A percentile compares a stretch with the other conserved stretches of the same genome.
phyloP scores from a whole-genome alignment of 2,888 invertebrate genomes.

The Drosophila mimica region DNA sequence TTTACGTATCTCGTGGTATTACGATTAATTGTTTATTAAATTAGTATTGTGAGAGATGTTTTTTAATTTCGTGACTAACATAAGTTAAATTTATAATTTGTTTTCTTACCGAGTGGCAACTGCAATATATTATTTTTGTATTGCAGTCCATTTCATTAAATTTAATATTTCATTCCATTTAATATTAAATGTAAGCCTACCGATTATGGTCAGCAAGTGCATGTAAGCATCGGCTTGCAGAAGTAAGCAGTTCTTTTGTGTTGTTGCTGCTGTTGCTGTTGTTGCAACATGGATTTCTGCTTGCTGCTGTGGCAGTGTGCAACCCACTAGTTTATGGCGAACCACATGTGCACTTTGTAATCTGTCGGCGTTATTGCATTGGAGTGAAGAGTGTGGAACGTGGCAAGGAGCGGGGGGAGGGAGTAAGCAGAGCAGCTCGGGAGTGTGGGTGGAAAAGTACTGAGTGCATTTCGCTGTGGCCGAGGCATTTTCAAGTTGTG shows the following conservation, averaged over 20 bases:
- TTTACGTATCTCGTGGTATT: neutral
- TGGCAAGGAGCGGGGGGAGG: no score
- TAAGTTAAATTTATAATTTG: neutral
- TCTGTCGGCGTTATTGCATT: constrained; percentile 80
- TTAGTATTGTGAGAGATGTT: neutral
- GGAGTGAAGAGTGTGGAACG: constrained; percentile 3
- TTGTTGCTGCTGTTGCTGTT: constrained; percentile 24
- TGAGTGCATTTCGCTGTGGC: constrained; percentile 69
- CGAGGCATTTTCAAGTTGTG: constrained; percentile 48
- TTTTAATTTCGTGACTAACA: neutral
- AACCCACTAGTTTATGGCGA: constrained; percentile 75
- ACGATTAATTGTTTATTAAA: neutral
- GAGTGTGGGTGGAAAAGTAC: constrained; percentile 27
- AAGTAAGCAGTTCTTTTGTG: neutral
- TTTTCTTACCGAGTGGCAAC: neutral
- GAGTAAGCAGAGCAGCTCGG: neutral
- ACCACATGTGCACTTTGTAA: constrained; percentile 81
- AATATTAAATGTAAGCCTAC: neutral
- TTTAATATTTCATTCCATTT: neutral
- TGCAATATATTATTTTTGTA: neutral
- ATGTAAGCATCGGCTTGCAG: neutral
- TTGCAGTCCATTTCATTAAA: neutral
- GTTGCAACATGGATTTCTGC: constrained; percentile 73
- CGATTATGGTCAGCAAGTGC: neutral
- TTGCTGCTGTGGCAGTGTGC: constrained; percentile 51